Base-by-base conservation (phyloP, 2,797 vertebrate species). In the Sebastes matsubarae region DNA sequence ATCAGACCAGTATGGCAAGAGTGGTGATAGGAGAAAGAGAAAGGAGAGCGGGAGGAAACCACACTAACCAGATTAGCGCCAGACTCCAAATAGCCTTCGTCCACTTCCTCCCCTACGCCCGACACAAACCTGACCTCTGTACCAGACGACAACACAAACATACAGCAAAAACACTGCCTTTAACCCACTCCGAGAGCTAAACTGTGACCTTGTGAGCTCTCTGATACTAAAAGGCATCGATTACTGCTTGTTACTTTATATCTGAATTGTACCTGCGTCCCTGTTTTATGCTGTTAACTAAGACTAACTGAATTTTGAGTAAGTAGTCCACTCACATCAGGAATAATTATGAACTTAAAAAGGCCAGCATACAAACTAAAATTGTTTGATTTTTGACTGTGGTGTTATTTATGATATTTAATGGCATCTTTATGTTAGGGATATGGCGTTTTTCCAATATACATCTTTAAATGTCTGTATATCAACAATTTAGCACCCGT, bases 51-150 rank as follows among this genome's bases (percentile, higher is more conserved):
- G 72, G 13, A 86, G 87, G 89, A 93, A 92, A 91, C 88, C 90
- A 80, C 91, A 76, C 83, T 90, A 90, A 93, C 88, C 87, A 93
- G 88, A 92, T 92, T 92, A 92, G 84, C 27, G 61, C 87, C 83
- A 84, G 76, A 82, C 90, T 90, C 69, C 87, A 93, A 93, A 94
- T 92, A 94, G 91, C 86, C 65, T 81, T 61, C 22, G 25, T 93
- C 89, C 81, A 82, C 87, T 90, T 94, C 90, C 88, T 92, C 76
- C 72, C 10, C 61, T 72, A 30, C 36, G 54, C 68, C 81, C 38
- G 64, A 55, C 67, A 67, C 75, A 88, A 81, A 81, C 72, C 80
- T 85, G 85, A 86, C 82, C 80, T 88, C 84, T 76, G 50, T 77
- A 72, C 59, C 80, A 71, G 54, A 87, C 76, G 34, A 77, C 64